phyloP scores from a whole-genome alignment of 53 echinoderm and acorn worm species.

The Astropecten irregularis region DNA sequence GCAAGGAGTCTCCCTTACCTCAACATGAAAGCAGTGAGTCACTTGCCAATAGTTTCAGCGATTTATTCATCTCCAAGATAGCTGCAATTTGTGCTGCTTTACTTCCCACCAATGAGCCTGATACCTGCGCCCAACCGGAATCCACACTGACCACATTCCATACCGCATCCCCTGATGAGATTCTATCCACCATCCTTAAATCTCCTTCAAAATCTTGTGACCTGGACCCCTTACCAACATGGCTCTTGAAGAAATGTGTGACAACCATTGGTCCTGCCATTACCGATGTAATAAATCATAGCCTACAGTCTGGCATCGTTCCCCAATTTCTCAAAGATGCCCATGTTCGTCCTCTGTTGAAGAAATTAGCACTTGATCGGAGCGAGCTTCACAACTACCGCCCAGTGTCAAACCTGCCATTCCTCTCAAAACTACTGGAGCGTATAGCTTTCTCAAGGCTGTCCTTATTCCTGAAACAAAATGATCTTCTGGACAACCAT shows the following conservation, averaged over 20 bases:
- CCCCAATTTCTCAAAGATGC: background rate
- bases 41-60: conserved; percentile 26
- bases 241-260: background rate
- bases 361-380: conserved; percentile 9
- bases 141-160: background rate
- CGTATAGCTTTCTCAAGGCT: background rate
- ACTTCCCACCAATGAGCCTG: background rate
- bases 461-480: background rate
- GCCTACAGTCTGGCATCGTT: background rate
- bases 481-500: no score
- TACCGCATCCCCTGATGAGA: background rate
- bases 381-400: background rate
- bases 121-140: background rate
- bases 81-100: background rate
- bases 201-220: background rate
- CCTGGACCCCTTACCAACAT: background rate
- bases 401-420: conserved; percentile 47
- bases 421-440: conserved; percentile 28
- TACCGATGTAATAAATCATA: background rate
- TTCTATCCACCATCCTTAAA: background rate
- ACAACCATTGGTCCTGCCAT: background rate
- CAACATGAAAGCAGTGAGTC: background rate
- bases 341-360: conserved; percentile 2
- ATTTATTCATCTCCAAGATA: conserved; percentile 25
- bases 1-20: background rate